Conservation (phyloP, 2,888 invertebrate species). For the Theodoxus fluviatilis region DNA sequence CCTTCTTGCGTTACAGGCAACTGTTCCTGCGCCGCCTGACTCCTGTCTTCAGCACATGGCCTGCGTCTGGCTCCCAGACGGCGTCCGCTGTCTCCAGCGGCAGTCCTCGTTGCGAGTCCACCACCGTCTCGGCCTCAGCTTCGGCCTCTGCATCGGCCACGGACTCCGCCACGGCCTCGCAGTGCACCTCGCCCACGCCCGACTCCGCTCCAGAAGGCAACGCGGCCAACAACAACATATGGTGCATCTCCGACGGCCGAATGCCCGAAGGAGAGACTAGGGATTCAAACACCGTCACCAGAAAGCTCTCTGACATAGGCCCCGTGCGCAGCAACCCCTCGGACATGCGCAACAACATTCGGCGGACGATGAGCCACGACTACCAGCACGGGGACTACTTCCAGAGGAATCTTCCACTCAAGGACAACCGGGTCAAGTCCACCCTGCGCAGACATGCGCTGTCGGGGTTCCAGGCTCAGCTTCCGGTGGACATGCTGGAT, state of each 20-base stretch:
- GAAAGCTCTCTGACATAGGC: constrained; percentile 28
- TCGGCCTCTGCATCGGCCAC: no score
- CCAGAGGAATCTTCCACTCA: constrained; percentile 35
- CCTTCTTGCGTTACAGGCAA: no score
- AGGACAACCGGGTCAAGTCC: constrained; percentile 53
- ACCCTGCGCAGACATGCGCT: constrained; percentile 49
- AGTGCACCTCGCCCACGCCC: no score
- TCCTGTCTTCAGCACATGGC: no score
- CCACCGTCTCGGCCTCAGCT: no score
- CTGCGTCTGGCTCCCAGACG: no score
- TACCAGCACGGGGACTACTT: constrained; percentile 35
- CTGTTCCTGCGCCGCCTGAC: no score
- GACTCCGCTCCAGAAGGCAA: no score
- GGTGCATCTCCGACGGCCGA: constrained; percentile 27
- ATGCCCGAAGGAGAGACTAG: neutral
- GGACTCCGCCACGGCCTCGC: no score
- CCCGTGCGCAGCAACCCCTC: constrained; percentile 11
- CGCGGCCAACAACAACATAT: constrained; percentile 26
- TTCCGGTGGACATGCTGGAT: constrained; percentile 41
- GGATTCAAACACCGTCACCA: no score
- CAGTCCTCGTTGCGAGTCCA: no score
- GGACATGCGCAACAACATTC: constrained; percentile 8
- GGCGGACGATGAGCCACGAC: constrained; percentile 28
- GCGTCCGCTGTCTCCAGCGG: no score
- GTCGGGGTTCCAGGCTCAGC: constrained; percentile 40